Evolutionary conservation across 1,140 invertebrate genomes (phyloP).

Genomic region (Scaptomyza graminum): DNA sequence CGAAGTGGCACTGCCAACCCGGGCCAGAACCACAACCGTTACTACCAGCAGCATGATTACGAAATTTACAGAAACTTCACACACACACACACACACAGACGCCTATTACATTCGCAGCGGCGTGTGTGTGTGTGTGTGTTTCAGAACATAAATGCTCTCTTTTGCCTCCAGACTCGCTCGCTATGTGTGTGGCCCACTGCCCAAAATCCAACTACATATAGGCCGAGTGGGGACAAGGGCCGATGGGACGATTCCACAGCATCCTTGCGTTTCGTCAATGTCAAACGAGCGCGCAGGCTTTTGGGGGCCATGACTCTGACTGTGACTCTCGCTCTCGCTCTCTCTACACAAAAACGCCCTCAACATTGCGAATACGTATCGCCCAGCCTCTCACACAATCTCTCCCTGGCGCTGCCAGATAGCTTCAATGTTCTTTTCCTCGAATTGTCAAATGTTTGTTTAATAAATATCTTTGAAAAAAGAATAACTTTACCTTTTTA

Average conservation of each 20-base stretch:
- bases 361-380: constrained; percentile 63
- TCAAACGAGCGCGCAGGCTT: constrained; percentile 39
- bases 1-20: constrained; percentile 72
- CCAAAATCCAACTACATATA: background rate
- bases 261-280: constrained; percentile 58
- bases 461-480: too few relatives aligned
- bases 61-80: constrained; percentile 61
- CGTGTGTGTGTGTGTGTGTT: constrained; percentile 16
- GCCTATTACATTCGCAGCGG: constrained; percentile 1
- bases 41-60: constrained; percentile 52
- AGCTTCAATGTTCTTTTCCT: background rate
- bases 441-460: background rate
- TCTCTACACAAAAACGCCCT: constrained; percentile 63
- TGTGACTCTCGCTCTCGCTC: background rate
- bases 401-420: constrained; percentile 46
- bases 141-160: constrained; percentile 2
- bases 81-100: constrained; percentile 23
- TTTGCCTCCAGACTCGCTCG: too few relatives aligned
- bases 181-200: background rate
- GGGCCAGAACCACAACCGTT: constrained; percentile 45
- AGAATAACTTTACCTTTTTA: too few relatives aligned
- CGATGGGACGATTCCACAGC: background rate
- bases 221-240: background rate
- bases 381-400: constrained; percentile 7
- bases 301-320: background rate